These are phyloP conservation scores for Ectobius pallidus DNA, from an alignment of 2,888 invertebrate species.

Conservation along the genomic window DNA sequence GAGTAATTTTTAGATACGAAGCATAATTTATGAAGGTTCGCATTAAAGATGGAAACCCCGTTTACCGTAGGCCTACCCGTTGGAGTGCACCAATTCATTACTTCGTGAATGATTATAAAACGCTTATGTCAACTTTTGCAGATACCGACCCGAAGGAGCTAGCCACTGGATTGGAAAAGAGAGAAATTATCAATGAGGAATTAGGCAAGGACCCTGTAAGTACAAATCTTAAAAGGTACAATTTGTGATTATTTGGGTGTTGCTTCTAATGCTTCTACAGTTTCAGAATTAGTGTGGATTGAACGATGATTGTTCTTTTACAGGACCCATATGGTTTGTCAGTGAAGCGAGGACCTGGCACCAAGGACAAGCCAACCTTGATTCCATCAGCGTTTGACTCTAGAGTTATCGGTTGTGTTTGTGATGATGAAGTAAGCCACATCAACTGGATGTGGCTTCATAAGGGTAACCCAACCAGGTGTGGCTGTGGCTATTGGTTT, in stretches of 20 bases:
- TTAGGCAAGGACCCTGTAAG: constrained; percentile 79
- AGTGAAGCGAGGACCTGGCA: constrained; percentile 78
- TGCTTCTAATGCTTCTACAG: background rate
- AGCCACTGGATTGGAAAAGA: constrained; percentile 91
- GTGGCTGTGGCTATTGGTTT: constrained; percentile 97
- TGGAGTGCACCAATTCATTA: background rate
- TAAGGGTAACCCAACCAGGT: constrained; percentile 85
- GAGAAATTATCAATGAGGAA: constrained; percentile 83
- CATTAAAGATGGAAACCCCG: background rate
- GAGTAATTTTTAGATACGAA: background rate
- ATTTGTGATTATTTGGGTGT: too few species aligned
- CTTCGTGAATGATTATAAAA: background rate
- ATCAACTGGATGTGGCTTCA: constrained; percentile 97
- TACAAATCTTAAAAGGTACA: constrained; percentile 37
- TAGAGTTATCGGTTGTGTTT: constrained; percentile 93
- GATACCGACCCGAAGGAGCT: constrained; percentile 89
- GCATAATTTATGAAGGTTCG: background rate
- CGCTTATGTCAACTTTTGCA: constrained; percentile 50
- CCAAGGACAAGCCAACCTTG: constrained; percentile 83
- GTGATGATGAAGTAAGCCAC: constrained; percentile 89
- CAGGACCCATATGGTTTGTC: constrained; percentile 83
- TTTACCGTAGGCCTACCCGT: background rate
- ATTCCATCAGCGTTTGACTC: constrained; percentile 91
- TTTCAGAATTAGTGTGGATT: constrained; percentile 12
- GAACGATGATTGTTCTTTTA: constrained; percentile 1